Evolutionary conservation across 2,888 invertebrate species (phyloP).

Genomic region (Machimus rusticus): DNA sequence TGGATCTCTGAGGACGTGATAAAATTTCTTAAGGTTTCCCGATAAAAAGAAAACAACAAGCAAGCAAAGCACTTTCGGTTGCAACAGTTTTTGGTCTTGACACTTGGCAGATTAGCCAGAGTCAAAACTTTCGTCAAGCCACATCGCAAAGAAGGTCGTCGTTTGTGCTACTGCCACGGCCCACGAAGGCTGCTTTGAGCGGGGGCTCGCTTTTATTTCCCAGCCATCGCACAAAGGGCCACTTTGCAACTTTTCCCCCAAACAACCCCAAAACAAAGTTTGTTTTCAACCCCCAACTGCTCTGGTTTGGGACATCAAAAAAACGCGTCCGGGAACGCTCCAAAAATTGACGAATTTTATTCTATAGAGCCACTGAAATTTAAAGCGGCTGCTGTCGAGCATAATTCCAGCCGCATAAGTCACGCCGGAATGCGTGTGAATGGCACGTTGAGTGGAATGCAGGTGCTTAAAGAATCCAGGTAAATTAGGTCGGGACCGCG

Average conservation of each 20-base stretch:
- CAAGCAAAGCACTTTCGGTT: not conserved
- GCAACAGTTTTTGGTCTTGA: not conserved
- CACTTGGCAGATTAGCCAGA: not conserved
- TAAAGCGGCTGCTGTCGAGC: not conserved
- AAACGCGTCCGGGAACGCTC: not conserved
- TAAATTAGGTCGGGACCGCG: not conserved
- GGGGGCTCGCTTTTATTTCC: not conserved
- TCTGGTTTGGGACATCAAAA: not conserved
- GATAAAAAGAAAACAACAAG: not conserved
- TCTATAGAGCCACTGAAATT: not conserved
- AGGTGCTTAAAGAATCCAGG: not conserved
- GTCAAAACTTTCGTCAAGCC: not conserved
- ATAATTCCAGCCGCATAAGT: not conserved
- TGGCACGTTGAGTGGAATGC: not conserved
- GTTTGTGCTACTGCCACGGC: not conserved
- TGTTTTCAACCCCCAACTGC: not conserved
- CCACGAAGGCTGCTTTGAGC: not conserved
- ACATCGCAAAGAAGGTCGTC: not conserved
- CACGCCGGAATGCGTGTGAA: not conserved
- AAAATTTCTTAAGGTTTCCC: not conserved
- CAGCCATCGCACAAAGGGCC: not conserved
- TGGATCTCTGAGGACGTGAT: not conserved
- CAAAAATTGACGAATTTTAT: not conserved
- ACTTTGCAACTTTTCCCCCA: not conserved
- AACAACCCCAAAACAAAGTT: not conserved